Evolutionary conservation across 2,888 invertebrate species (phyloP), one percentile per base, ranked within the genome.

Genomic region (Hyalella azteca): DNA sequence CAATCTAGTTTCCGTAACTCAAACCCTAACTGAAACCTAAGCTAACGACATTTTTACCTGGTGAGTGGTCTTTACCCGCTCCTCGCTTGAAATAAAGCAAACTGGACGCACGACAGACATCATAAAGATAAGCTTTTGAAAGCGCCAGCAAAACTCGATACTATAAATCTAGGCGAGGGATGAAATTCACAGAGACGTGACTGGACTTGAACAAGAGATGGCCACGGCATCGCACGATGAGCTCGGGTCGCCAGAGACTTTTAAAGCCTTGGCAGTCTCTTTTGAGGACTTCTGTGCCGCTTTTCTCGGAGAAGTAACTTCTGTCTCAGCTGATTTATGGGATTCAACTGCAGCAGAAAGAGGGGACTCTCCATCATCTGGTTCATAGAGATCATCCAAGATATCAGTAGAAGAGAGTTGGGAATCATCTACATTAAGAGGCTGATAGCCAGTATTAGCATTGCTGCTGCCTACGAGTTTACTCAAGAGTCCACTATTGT

Each of bases 401-500:
- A 1, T 36, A 66, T 66, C 73, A 7, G 80, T 60, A 26, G 77
- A 75, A 29, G n/a, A 22, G 29, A 36, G 32, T 32, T 78, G 78
- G 0, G 77, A 73, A 59, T 79, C 79, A 19, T 81, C 81, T 3
- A 81, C 73, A 36, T 82, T 73, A 22, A 82, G 77, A 22, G 81
- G 81, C n/a, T 78, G 73, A 49, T 82, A 82, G 26, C 81, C 81
- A n/a, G 77, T 73, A 13, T 36, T 41, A 40, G 40, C 73, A 60
- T 78, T 79, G n/a, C 79, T 73, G 29, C 75, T 77, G 22, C 79
- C 79, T 26, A 79, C 81, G n/a, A 82, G 45, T 36, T 82, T 82
- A 22, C 79, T 78, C 49, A 83, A 54, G 19, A 81, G 78, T 19
- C 78, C 78, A 11, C 78, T 36, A 11, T 76, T 78, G 26, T 79